Conservation (phyloP, 2,888 invertebrate species). For the Hemicrepidius hirtus region DNA sequence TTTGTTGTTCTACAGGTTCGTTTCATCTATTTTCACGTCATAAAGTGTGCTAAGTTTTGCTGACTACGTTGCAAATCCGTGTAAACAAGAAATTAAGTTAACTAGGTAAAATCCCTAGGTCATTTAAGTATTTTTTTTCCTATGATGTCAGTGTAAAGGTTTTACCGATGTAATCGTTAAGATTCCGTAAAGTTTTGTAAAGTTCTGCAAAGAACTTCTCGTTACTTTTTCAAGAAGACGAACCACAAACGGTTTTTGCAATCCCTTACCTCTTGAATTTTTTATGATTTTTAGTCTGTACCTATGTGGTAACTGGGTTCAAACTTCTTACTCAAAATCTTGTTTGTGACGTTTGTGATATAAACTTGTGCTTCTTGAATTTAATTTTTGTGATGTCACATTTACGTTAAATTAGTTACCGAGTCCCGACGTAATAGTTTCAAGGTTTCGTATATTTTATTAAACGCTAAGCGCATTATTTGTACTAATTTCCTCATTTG, state of each 20-base stretch:
- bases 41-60: neutral
- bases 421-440: conserved; percentile 14
- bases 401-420: neutral
- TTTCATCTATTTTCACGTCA: conserved; percentile 5
- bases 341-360: neutral
- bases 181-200: neutral
- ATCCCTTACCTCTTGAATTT: conserved; percentile 16
- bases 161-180: too few species aligned
- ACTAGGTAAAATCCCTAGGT: too few species aligned
- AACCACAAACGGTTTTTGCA: conserved; percentile 28
- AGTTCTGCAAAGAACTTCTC: neutral
- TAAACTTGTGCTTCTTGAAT: neutral
- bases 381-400: neutral
- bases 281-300: conserved; percentile 12
- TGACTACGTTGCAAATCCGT: neutral
- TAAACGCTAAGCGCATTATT: neutral
- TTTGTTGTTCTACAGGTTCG: neutral
- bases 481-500: too few species aligned
- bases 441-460: neutral
- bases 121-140: too few species aligned
- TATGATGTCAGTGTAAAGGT: neutral
- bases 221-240: conserved; percentile 28
- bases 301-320: neutral
- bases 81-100: neutral
- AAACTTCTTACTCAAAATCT: neutral